Evolutionary conservation across 2,888 invertebrate genomes (phyloP), one percentile per base, ranked within the genome.

Genomic region (Platycheirus albimanus): DNA sequence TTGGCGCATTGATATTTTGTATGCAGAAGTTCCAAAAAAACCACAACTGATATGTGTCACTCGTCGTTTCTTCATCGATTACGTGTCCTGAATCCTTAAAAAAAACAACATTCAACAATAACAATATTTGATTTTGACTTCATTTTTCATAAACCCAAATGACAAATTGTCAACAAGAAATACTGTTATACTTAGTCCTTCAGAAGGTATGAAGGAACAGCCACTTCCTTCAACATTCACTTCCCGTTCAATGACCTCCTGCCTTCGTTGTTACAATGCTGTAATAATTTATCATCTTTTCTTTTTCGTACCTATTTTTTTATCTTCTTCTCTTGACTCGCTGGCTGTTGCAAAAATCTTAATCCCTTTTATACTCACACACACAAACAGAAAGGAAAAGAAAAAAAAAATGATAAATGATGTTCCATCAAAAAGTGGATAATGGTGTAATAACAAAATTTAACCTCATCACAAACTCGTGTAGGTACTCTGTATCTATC

Each of bases 341-440:
- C 5, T 13, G 24, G 3, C 15, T 28, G 4, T 47, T 19, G 4
- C 0, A 36, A 13, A 38, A 45, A 3, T 38, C 41, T 47, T 11
- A 49, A 70, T 70, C 58, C 70, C 28, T 70, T 33, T 15, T 2
- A 15, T 6, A 28, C 24, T n/a, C n/a, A n/a, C n/a, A n/a, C n/a
- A n/a, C n/a, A n/a, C n/a, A n/a, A n/a, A n/a, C n/a, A n/a, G n/a
- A n/a, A n/a, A n/a, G n/a, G n/a, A n/a, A n/a, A 41, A 58, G 15
- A 24, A 58, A 61, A 58, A 61, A 24, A 49, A 61, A 61, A 61
- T 71, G 71, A 71, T 71, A 28, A 51, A 71, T 61, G 71, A 51
- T 15, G 38, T 41, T 61, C 49, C 28, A 51, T 61, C 38, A 49
- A 61, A n/a, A 19, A 13, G 71, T 51, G 38, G 58, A 61, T 61